Evolutionary conservation across 2,888 invertebrate species (phyloP).

Genomic region (Venusia cambrica): DNA sequence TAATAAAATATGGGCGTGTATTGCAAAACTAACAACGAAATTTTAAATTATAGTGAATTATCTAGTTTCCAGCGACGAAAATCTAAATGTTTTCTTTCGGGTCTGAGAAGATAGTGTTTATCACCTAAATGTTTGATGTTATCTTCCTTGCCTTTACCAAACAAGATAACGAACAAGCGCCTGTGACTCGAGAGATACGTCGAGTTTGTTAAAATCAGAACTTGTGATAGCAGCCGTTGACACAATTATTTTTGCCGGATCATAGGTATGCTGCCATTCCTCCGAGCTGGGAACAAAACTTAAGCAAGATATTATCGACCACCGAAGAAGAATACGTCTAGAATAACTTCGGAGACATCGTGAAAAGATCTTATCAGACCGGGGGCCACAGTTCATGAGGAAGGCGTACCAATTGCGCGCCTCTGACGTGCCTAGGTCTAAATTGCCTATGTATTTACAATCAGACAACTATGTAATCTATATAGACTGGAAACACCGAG

Average conservation of each 20-base stretch:
- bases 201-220: slow-evolving; percentile 62
- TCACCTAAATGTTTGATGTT: slow-evolving; percentile 60
- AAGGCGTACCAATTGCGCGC: slow-evolving; percentile 11
- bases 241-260: slow-evolving; percentile 50
- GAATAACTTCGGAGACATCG: no score
- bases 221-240: slow-evolving; percentile 63
- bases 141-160: slow-evolving; percentile 60
- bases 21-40: slow-evolving; percentile 15
- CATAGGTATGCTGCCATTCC: slow-evolving; percentile 3
- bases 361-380: slow-evolving; percentile 19
- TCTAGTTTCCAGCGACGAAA: slow-evolving; percentile 15
- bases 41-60: slow-evolving; percentile 6
- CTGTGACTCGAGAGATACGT: slow-evolving; percentile 60
- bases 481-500: no score
- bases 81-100: slow-evolving; percentile 15
- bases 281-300: no score
- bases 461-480: no score
- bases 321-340: slow-evolving; percentile 9
- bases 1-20: slow-evolving; percentile 13
- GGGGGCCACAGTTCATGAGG: slow-evolving; percentile 21
- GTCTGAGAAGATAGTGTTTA: slow-evolving; percentile 54
- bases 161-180: slow-evolving; percentile 65
- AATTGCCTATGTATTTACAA: no score
- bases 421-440: slow-evolving; percentile 9
- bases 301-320: slow-evolving; percentile 13